Conservation (phyloP, 2,113 vertebrate species). For the Phyllopteryx taeniolatus region DNA sequence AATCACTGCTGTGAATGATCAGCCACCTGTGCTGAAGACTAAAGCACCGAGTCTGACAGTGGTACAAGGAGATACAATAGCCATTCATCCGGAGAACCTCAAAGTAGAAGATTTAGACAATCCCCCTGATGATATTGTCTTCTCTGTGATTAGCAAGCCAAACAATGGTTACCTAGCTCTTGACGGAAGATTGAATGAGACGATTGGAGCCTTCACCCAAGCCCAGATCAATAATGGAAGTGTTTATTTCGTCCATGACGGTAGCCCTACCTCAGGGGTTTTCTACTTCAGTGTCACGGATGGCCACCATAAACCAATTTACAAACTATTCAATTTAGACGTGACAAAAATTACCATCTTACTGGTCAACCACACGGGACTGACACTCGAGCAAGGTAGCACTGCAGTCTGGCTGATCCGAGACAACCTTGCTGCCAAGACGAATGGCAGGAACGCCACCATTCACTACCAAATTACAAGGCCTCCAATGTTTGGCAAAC, state of each 20-base stretch:
- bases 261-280: constrained; percentile 78
- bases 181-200: constrained; percentile 61
- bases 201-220: constrained; percentile 80
- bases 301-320: constrained; percentile 82
- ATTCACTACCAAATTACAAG: constrained; percentile 76
- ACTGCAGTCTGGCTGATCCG: constrained; percentile 71
- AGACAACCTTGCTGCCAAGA: constrained; percentile 76
- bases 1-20: constrained; percentile 82
- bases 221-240: constrained; percentile 77
- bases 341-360: constrained; percentile 76
- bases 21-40: constrained; percentile 82
- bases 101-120: constrained; percentile 85
- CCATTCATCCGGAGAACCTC: constrained; percentile 76
- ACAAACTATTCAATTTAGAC: constrained; percentile 86
- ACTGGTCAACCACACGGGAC: constrained; percentile 75
- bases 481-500: constrained; percentile 73
- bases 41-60: constrained; percentile 78
- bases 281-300: constrained; percentile 92
- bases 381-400: constrained; percentile 78
- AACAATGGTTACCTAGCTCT: constrained; percentile 84
- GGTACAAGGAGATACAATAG: constrained; percentile 75
- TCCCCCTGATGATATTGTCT: constrained; percentile 78
- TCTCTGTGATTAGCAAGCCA: constrained; percentile 78
- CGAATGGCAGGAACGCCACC: constrained; percentile 77
- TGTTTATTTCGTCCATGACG: constrained; percentile 86